Base-by-base conservation (phyloP, 2,888 invertebrate species). In the Deroplatys truncata region DNA sequence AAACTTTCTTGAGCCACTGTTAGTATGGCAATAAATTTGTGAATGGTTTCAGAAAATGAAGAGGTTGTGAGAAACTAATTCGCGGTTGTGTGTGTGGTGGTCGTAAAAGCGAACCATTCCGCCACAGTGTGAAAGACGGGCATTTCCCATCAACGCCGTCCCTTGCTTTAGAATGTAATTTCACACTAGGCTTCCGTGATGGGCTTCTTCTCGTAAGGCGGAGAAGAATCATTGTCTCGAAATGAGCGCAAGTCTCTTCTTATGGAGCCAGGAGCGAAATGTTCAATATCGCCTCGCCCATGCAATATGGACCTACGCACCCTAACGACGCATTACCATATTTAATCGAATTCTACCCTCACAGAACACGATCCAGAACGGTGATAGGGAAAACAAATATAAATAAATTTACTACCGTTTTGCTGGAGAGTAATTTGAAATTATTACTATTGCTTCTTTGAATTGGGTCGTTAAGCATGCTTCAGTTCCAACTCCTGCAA, bases 121-220 rank as follows among this genome's bases (percentile, higher is more conserved):
- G 25, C 16, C 56, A 43, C 43, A 72, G 20, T 72, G 56, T 72
- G 56, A 72, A 72, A 16, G 56, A 72, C 25, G 56, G 56, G 56
- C 20, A 16, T 72, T 72, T 72, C 56, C 56, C 56, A 72, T 20
- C 56, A 25, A 20, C 56, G 56, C 56, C 56, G 56, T 72, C 25
- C 56, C 85, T 49, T n/a, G 16, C n/a, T 43, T 35, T 85, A 85
- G 31, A 85, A 85, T 85, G n/a, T 49, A 49, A 86, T 86, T 86
- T 86, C 86, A 86, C 86, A 86, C 86, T 82, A 82, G 15, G 86
- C 82, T 86, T 72, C 86, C 56, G 56, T 72, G 56, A 72, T 72
- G 56, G 56, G 56, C 56, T 72, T 72, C 56, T 56, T 56, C 56
- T 72, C 25, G 56, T 72, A 72, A 72, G 56, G 56, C 56, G 56